These are phyloP conservation scores for Lasioglossum morio DNA, from an alignment of 2,888 invertebrate species.

Conservation along the genomic window DNA sequence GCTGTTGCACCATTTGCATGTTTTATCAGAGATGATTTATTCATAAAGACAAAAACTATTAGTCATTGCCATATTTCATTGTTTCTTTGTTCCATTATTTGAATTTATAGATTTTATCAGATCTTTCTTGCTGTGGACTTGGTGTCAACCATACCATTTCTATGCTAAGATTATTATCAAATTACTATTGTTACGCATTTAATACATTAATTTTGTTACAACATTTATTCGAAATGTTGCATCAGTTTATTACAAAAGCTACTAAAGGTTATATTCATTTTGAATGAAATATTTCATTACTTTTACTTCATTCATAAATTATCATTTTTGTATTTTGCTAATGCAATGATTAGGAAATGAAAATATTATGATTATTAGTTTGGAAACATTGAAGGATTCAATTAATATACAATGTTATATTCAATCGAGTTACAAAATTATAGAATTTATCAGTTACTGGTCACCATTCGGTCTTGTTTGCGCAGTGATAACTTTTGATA, in stretches of 20 bases:
- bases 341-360: background rate
- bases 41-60: slow-evolving; percentile 27
- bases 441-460: slow-evolving; percentile 43
- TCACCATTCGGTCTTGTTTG: slow-evolving; percentile 58
- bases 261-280: background rate
- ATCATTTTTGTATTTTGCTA: background rate
- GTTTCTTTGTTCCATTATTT: slow-evolving; percentile 24
- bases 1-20: background rate
- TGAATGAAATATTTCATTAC: background rate
- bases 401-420: background rate
- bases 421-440: slow-evolving; percentile 4
- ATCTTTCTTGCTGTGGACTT: slow-evolving; percentile 19
- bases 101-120: slow-evolving; percentile 15
- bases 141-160: background rate
- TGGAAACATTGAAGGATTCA: background rate
- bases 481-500: slow-evolving; percentile 62
- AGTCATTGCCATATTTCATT: slow-evolving; percentile 32
- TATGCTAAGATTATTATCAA: slow-evolving; percentile 32
- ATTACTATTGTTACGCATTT: background rate
- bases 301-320: background rate
- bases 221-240: background rate
- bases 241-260: background rate
- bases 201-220: background rate
- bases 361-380: slow-evolving; percentile 1
- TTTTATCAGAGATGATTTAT: background rate